Evolutionary conservation across 2,797 vertebrate genomes (phyloP), one percentile per base, ranked within the genome.

Genomic region (Denticeps clupeoides): DNA sequence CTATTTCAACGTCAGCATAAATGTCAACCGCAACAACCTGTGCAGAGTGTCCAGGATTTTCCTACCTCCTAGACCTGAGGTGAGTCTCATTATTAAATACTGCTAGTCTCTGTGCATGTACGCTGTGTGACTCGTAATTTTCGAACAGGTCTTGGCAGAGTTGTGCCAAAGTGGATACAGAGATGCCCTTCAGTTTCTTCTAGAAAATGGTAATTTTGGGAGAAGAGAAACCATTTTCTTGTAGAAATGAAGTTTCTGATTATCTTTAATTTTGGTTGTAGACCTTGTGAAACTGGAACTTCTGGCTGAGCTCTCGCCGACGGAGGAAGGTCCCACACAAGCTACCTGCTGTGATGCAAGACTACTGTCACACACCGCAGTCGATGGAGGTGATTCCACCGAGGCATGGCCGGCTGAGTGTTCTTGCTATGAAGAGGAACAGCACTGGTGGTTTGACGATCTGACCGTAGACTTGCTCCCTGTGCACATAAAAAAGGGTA

Each of bases 151-250:
- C 13, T 67, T 89, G 6, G 81, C 77, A 55, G 85, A 91, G 53
- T 77, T 93, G 48, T 95, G 87, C 68, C 69, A 86, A 52, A 83
- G 75, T 3, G 92, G 92, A 49, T 93, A 92, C 67, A 62, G 68
- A 51, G 91, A 95, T 2, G 73, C 91, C 2, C 68, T 85, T 35
- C 69, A 67, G 11, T 95, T 90, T 73, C 63, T 95, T 51, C 75
- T 66, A 60, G 64, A 84, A 57, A 84, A 73, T 3, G 78, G 91
- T 90, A 75, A 12, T 79, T 32, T 18, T 13, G 22, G 7, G 7
- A 8, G 7, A 10, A 2, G 24, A 33, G 6, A 29, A 33, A 49
- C 11, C 28, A 32, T 24, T 37, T 27, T 35, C 45, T 8, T 49
- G 13, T 6, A 49, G 10, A 13, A 26, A 26, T 19, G 18, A 18